Evolutionary conservation across 2,888 invertebrate species (phyloP).

Genomic region (Drosophila nr. perissopoda): DNA sequence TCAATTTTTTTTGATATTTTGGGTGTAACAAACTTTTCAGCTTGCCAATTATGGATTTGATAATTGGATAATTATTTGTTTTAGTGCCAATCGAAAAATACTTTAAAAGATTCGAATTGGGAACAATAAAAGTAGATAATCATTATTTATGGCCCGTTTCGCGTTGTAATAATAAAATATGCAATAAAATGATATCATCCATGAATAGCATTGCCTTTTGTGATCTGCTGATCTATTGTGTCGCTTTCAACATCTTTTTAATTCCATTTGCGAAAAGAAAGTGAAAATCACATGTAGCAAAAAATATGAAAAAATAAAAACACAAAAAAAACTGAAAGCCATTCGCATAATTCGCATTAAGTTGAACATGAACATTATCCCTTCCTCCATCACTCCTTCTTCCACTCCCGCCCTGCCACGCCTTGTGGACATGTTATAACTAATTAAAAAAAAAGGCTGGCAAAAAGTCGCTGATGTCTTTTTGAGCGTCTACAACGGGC

Average conservation of each 20-base stretch:
- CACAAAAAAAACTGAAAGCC: conserved; percentile 3
- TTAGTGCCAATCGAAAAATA: neutral
- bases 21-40: neutral
- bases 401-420: conserved; percentile 34
- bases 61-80: neutral
- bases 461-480: conserved; percentile 41
- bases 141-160: neutral
- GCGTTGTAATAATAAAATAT: conserved; percentile 1
- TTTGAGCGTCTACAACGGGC: conserved; percentile 18
- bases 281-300: conserved; percentile 26
- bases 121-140: neutral
- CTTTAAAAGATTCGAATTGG: neutral
- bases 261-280: conserved; percentile 53
- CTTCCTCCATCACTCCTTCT: neutral
- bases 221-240: conserved; percentile 30
- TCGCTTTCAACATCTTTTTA: conserved; percentile 36
- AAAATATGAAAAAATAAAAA: neutral
- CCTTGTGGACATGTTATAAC: conserved; percentile 37
- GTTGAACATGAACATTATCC: conserved; percentile 19
- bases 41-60: neutral
- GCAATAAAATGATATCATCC: conserved; percentile 8
- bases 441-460: conserved; percentile 46
- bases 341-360: conserved; percentile 18
- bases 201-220: neutral
- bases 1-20: neutral